These are phyloP conservation scores for Nasua narica DNA, from an alignment of 2,797 vertebrate species.

Conservation along the genomic window DNA sequence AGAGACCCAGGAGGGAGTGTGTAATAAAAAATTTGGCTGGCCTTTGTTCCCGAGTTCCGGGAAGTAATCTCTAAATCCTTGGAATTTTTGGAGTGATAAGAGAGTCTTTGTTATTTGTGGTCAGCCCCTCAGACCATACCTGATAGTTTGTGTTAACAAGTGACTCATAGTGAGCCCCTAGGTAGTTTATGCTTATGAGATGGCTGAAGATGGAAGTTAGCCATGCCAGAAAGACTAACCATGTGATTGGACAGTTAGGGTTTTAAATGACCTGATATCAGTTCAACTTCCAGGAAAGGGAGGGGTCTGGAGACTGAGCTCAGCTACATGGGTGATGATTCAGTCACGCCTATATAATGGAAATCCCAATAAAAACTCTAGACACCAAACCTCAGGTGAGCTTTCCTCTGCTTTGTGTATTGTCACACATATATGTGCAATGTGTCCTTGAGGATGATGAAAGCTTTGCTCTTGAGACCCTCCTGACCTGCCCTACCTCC, in stretches of 20 bases:
- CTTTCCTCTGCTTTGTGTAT: not conserved
- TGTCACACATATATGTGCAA: not conserved
- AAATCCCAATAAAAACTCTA: not conserved
- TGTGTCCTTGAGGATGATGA: not conserved
- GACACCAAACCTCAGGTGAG: not conserved
- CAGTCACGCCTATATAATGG: not conserved
- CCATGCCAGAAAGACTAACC: not conserved
- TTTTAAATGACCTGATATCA: not conserved
- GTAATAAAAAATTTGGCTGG: not conserved
- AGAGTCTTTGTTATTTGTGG: not conserved
- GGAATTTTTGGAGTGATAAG: not conserved
- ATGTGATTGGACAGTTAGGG: not conserved
- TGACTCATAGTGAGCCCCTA: not conserved
- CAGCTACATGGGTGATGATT: not conserved
- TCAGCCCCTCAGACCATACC: not conserved
- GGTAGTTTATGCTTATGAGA: not conserved
- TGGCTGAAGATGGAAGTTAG: not conserved
- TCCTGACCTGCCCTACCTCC: not conserved
- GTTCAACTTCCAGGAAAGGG: not conserved
- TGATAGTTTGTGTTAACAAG: not conserved
- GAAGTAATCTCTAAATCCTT: not conserved
- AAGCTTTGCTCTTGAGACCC: not conserved
- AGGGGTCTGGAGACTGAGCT: not conserved
- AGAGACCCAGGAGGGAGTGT: not conserved
- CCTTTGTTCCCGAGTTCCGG: not conserved